These are phyloP conservation scores for Odontamblyopus rebecca DNA, from an alignment of 2,797 vertebrate species.

Conservation along the genomic window DNA sequence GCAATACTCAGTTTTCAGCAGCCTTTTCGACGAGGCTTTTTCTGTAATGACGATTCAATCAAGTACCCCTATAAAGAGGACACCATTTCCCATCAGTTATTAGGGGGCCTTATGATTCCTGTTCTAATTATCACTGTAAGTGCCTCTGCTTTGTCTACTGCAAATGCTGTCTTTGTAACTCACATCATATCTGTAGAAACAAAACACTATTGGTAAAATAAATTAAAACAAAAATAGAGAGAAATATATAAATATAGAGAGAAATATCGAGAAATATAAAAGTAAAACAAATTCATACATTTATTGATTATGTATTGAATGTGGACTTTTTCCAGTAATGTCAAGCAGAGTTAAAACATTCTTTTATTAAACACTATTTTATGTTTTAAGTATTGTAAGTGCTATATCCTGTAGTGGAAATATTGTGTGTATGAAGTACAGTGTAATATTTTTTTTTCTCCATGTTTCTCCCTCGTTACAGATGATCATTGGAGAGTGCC, in stretches of 20 bases:
- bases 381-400: neutral
- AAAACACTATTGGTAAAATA: too few species aligned
- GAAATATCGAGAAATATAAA: neutral
- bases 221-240: neutral
- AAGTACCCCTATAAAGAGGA: constrained; percentile 94
- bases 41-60: constrained; percentile 98
- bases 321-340: constrained; percentile 6
- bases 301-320: neutral
- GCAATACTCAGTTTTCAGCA: constrained; percentile 88
- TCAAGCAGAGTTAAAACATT: constrained; percentile 2
- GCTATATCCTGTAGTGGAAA: neutral
- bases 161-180: constrained; percentile 7
- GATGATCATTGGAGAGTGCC: constrained; percentile 91
- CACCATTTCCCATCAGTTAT: constrained; percentile 96
- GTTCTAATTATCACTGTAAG: constrained; percentile 93
- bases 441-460: neutral
- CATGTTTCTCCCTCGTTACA: constrained; percentile 56
- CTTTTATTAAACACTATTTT: neutral
- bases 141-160: constrained; percentile 65
- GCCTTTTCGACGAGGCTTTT: constrained; percentile 93
- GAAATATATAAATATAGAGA: too few species aligned
- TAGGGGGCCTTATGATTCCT: constrained; percentile 95
- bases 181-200: too few species aligned
- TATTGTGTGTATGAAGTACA: neutral
- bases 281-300: neutral